Percentiles rank a stretch among this genome's conserved stretches.
These are phyloP conservation scores for Petrocephalus zakoni DNA, from an alignment of 2,113 vertebrate species.

Conservation along the genomic window DNA sequence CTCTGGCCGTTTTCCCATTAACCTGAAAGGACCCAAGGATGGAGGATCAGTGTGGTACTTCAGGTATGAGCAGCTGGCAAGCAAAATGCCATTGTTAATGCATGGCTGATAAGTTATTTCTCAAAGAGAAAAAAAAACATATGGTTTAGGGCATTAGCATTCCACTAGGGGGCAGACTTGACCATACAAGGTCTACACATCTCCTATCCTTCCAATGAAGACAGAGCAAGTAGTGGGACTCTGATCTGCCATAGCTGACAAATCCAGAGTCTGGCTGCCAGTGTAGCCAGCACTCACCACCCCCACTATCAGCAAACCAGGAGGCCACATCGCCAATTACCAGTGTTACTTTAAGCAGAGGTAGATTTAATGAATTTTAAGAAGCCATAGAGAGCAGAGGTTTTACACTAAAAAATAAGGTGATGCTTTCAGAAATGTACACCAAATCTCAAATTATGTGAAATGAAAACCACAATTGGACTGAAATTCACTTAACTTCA, in stretches of 20 bases:
- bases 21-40: conserved; percentile 17
- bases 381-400: background rate
- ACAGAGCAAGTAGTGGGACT: background rate
- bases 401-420: background rate
- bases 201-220: background rate
- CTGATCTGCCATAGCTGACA: background rate
- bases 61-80: background rate
- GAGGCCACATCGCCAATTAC: background rate
- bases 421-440: background rate
- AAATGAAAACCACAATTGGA: background rate
- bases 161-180: conserved; percentile 20
- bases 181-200: background rate
- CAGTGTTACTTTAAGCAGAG: background rate
- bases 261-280: no score
- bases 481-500: background rate
- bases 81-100: background rate
- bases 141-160: background rate
- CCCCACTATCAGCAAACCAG: no score
- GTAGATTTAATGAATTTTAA: background rate
- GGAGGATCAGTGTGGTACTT: background rate
- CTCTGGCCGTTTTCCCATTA: conserved; percentile 23
- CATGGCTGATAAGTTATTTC: background rate
- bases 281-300: no score
- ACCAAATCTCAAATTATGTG: background rate
- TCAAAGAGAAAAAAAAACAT: background rate